These are phyloP conservation scores for Notothenia rossii DNA, from an alignment of 2,113 vertebrate species.

Conservation along the genomic window DNA sequence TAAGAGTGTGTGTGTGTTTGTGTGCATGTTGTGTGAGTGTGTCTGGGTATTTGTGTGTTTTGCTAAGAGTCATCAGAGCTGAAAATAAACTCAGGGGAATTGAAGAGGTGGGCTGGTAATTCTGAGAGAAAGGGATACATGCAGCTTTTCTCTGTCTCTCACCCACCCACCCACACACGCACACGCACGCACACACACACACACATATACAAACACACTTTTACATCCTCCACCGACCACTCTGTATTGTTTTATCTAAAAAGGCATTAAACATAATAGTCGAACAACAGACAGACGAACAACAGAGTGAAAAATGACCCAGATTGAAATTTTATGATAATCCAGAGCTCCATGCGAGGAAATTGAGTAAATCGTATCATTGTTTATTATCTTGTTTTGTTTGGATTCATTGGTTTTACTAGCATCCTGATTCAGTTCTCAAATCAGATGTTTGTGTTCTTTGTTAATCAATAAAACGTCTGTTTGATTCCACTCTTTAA, in stretches of 20 bases:
- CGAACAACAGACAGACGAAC: constrained; percentile 2
- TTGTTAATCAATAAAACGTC: constrained; percentile 22
- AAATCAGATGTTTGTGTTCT: not conserved
- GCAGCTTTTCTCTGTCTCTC: constrained; percentile 48
- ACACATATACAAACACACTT: not conserved
- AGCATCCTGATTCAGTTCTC: not conserved
- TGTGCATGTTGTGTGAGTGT: constrained; percentile 50
- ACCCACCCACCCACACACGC: constrained; percentile 29
- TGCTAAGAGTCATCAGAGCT: constrained; percentile 76
- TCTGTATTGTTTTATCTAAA: constrained; percentile 37
- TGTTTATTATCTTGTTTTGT: constrained; percentile 7
- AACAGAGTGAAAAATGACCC: constrained; percentile 1
- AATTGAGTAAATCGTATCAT: not conserved
- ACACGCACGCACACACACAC: constrained; percentile 18
- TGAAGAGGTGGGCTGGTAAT: constrained; percentile 60
- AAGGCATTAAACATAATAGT: constrained; percentile 35
- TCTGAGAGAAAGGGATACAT: constrained; percentile 39
- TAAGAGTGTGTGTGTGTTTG: constrained; percentile 57
- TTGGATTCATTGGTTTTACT: not conserved
- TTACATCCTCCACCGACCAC: not conserved
- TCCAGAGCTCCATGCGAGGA: not conserved
- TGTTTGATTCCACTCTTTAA: constrained; percentile 1
- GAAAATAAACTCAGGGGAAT: constrained; percentile 77
- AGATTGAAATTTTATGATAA: constrained; percentile 14
- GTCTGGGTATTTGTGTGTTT: constrained; percentile 50